Percentiles rank a stretch among this genome's conserved stretches.
Evolutionary conservation across 2,888 invertebrate species (phyloP).

Genomic region (Odiellus spinosus): DNA sequence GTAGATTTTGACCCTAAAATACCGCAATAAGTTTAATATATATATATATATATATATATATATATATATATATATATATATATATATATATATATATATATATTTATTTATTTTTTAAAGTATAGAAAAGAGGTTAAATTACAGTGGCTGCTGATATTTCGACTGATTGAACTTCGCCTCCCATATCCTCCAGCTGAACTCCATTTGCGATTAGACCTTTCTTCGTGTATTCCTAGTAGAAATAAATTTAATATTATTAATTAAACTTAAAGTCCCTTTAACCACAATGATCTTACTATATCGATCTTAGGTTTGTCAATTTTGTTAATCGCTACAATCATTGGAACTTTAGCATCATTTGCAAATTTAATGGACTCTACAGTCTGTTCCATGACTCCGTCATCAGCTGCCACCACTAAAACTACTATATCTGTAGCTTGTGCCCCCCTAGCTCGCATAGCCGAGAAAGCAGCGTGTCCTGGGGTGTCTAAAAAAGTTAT

Average conservation of each 20-base stretch:
- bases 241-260: no score
- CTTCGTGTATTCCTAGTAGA: constrained; percentile 31
- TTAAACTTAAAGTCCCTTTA: no score
- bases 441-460: constrained; percentile 91
- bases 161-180: constrained; percentile 82
- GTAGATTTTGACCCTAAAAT: constrained; percentile 31
- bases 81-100: no score
- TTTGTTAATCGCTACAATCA: constrained; percentile 95
- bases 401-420: constrained; percentile 93
- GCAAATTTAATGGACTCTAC: constrained; percentile 78
- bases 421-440: constrained; percentile 86
- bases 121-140: neutral
- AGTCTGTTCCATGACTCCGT: constrained; percentile 98
- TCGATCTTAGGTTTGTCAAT: constrained; percentile 82
- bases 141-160: constrained; percentile 72
- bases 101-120: no score
- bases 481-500: constrained; percentile 97
- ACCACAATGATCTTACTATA: no score
- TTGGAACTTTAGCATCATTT: constrained; percentile 61
- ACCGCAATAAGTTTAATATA: neutral
- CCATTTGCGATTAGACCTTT: constrained; percentile 58
- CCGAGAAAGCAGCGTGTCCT: constrained; percentile 90
- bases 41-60: no score
- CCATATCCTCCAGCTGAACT: constrained; percentile 64
- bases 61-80: no score